Evolutionary conservation across 2,888 invertebrate species (phyloP), one percentile per base, ranked within the genome.

Genomic region (Troides oblongomaculatus): DNA sequence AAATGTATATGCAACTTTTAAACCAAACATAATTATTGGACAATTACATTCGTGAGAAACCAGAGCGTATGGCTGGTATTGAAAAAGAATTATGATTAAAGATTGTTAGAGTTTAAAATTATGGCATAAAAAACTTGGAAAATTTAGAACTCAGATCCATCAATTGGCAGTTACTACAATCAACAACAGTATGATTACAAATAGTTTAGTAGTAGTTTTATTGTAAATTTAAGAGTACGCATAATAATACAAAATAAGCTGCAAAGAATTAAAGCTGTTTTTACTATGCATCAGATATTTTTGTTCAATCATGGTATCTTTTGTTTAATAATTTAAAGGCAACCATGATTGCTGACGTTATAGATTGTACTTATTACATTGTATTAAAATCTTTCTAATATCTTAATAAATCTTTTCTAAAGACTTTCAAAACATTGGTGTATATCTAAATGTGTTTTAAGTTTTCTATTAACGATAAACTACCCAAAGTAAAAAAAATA

Each of bases 81-180:
- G 30, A 30, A 62, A 70, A 69, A 61, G 66, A 66, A 66, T 63
- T 63, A 53, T 12, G 25, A 62, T 64, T 69, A 53, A 65, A 58
- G 65, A 66, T 59, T 58, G 39, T 46, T 58, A 14, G n/a, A 7
- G 14, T 39, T 7, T 50, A 66, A 50, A 58, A n/a, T 53, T n/a
- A n/a, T n/a, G 6, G 6, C n/a, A n/a, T 18, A 46, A 1, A 5
- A n/a, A 53, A 14, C 4, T 18, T n/a, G n/a, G 3, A n/a, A 53
- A 53, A 53, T 18, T 6, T 53, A 4, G 30, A 30, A 30, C 2
- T n/a, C 53, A 53, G 53, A 53, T 4, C n/a, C 53, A 53, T 7
- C n/a, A 53, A 53, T n/a, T 53, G n/a, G n/a, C 53, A n/a, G n/a
- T 46, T 46, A 46, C 14, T n/a, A 53, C 53, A n/a, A 53, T 53